phyloP scores from a whole-genome alignment of 2,888 invertebrate species.

The Micoletzkya japonica region DNA sequence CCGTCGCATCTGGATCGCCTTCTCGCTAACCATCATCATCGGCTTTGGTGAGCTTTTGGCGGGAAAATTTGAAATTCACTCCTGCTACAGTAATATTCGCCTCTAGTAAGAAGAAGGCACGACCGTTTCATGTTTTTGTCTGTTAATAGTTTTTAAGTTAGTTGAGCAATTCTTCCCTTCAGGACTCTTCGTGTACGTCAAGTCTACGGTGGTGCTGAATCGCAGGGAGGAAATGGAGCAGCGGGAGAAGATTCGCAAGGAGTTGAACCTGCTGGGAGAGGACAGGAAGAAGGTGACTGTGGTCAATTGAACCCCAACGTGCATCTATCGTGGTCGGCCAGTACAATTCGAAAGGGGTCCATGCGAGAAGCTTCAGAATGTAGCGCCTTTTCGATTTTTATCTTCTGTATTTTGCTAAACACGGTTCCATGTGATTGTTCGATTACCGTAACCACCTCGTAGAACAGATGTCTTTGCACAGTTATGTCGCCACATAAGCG shows the following conservation, averaged over 20 bases:
- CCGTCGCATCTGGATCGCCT: slow-evolving; percentile 51
- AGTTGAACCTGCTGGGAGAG: slow-evolving; percentile 43
- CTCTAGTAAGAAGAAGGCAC: neutral
- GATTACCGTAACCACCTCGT: no score
- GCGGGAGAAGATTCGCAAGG: slow-evolving; percentile 37
- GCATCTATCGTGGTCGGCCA: no score
- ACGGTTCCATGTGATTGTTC: no score
- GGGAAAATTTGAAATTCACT: neutral
- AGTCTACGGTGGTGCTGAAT: slow-evolving; percentile 44
- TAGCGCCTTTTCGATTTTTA: no score
- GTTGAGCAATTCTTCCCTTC: neutral
- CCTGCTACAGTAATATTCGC: neutral
- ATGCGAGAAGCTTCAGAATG: no score
- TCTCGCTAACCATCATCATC: slow-evolving; percentile 46
- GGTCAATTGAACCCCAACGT: no score
- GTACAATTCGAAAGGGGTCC: no score
- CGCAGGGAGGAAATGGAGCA: slow-evolving; percentile 55
- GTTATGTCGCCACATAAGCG: no score
- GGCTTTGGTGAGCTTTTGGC: slow-evolving; percentile 40
- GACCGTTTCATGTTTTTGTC: neutral
- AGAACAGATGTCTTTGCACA: no score
- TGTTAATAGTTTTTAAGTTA: neutral
- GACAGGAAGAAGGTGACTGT: slow-evolving; percentile 46
- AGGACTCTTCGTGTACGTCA: slow-evolving; percentile 19
- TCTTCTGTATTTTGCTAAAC: no score